Evolutionary conservation across 2,113 vertebrate species (phyloP), one percentile per base, ranked within the genome.

Genomic region (Clarias batrachus): DNA sequence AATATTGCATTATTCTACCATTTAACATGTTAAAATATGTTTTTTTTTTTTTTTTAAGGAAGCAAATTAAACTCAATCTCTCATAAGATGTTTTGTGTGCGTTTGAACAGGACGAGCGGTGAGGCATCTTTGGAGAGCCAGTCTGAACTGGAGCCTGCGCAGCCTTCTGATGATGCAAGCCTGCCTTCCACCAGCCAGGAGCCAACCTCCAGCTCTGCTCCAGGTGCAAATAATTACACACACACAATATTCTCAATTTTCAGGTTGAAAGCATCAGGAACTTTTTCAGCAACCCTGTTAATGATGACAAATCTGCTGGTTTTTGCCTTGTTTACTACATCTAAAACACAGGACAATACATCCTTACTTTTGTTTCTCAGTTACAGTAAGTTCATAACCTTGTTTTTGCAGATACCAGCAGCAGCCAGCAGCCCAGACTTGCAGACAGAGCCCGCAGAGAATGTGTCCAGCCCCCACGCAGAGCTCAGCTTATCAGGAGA

Each of bases 161-260:
- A 96, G 86, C 95, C 96, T 5, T 94, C 94, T 81, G 97, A 98
- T 79, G 97, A 98, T 3, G 95, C 96, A 41, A 96, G 96, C 19
- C 96, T 98, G 85, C 97, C 98, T 7, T 99, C 97, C 0, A 99
- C 98, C 80, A 99, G 97, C 93, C 97, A 99, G 89, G 98, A 98
- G 83, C 96, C 97, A 80, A 97, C 96, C 52, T 96, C 95, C 0
- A 96, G 96, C 87, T 91, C 91, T 4, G 90, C 81, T 68, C 86
- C 90, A 81, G 91, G 91, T 90, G 74, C 27, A 9, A 59, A 54
- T 19, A 25, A 14, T 17, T 13, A 21, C 21, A 79, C 11, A 79
- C 11, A 41, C 25, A 16, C 3, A 16, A 3, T 41, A 23, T 16
- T 62, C 10, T 12, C 12, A 48, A 12, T 17, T 16, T 68, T 37